These are phyloP conservation scores for Nettapus auritus DNA, from an alignment of 2,113 vertebrate genomes.

Conservation along the genomic window DNA sequence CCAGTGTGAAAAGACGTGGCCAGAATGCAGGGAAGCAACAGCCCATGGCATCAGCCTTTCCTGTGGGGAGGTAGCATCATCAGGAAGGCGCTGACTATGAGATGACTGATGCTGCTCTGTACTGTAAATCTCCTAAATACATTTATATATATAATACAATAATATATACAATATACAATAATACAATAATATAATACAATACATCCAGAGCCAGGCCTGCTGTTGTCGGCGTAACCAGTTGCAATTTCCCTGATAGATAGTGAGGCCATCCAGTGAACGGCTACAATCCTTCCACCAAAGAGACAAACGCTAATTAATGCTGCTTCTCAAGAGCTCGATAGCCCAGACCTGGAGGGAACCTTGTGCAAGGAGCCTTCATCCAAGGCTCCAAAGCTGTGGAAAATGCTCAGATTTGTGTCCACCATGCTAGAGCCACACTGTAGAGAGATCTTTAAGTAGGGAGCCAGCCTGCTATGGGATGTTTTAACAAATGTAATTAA, in stretches of 20 bases:
- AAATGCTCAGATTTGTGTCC: not conserved
- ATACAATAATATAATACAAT: too few species aligned
- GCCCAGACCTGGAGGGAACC: not conserved
- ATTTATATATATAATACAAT: too few species aligned
- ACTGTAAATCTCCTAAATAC: not conserved
- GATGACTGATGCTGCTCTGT: not conserved
- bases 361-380: not conserved
- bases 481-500: constrained; percentile 69
- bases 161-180: too few species aligned
- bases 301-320: not conserved
- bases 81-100: not conserved
- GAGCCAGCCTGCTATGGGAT: not conserved
- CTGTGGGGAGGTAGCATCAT: not conserved
- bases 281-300: not conserved
- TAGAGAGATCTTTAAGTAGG: not conserved
- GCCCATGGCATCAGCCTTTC: not conserved
- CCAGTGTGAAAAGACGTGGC: not conserved
- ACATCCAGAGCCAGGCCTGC: not conserved
- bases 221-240: not conserved
- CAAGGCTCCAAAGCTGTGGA: not conserved
- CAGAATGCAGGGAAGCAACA: not conserved
- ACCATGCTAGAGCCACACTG: not conserved
- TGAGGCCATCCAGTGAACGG: not conserved
- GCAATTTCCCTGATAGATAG: not conserved
- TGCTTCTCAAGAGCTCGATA: not conserved